phyloP scores from a whole-genome alignment of 2,888 invertebrate genomes.

The Zonitis immaculata region DNA sequence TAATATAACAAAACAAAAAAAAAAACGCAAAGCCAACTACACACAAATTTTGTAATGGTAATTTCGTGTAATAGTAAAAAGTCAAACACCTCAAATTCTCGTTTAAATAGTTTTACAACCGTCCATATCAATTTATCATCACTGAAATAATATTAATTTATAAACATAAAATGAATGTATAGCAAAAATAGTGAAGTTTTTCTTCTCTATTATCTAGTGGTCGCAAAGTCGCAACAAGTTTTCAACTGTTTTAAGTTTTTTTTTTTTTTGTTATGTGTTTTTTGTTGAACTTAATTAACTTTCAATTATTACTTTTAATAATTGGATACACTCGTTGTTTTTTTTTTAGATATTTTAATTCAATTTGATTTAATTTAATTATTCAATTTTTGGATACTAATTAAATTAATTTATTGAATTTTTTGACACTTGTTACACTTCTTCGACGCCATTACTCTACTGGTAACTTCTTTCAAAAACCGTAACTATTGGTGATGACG shows the following conservation, averaged over 20 bases:
- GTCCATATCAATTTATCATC: background rate
- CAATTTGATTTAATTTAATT: background rate
- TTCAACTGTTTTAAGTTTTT: background rate
- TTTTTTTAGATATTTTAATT: background rate
- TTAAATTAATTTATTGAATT: background rate
- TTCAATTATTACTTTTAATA: background rate
- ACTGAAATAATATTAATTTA: background rate
- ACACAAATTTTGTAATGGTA: background rate
- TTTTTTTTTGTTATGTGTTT: too few relatives aligned
- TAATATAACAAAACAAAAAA: too few relatives aligned
- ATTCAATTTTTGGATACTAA: background rate
- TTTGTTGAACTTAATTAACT: too few relatives aligned
- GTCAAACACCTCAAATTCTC: conserved; percentile 1
- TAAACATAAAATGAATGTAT: background rate
- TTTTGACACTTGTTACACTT: background rate
- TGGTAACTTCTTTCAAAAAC: background rate
- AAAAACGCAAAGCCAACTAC: background rate
- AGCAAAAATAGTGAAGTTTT: background rate
- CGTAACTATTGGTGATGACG: background rate
- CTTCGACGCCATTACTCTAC: background rate
- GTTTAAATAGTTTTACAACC: background rate
- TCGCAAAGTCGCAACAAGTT: background rate
- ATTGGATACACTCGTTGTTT: background rate
- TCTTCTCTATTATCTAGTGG: background rate
- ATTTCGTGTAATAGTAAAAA: background rate